These are phyloP conservation scores for Styela clava DNA, from an alignment of 23 tunicate genomes.

Conservation along the genomic window DNA sequence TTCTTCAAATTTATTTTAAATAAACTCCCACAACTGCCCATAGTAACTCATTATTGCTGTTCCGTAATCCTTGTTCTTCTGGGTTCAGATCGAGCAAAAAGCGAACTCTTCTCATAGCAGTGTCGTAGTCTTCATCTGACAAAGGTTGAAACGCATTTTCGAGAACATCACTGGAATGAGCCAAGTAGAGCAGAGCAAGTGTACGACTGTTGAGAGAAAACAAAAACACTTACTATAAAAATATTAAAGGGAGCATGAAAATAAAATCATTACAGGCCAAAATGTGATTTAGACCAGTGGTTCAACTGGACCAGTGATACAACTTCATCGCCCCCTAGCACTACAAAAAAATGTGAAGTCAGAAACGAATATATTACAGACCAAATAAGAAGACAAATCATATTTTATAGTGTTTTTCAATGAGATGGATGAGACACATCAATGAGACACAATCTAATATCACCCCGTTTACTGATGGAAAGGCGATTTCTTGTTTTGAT, in stretches of 20 bases:
- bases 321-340: too few species aligned
- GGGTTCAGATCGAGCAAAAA: constrained; percentile 87
- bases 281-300: too few species aligned
- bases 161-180: constrained; percentile 97
- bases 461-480: too few species aligned
- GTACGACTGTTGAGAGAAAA: constrained; percentile 34
- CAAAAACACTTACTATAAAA: background rate
- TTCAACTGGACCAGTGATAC: too few species aligned
- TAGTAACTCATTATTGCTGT: constrained; percentile 70
- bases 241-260: background rate
- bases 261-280: too few species aligned
- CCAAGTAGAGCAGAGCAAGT: constrained; percentile 91
- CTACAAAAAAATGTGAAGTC: too few species aligned
- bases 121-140: constrained; percentile 97
- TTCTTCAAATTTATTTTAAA: constrained; percentile 56
- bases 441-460: too few species aligned
- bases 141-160: constrained; percentile 98
- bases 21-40: constrained; percentile 96
- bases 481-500: too few species aligned
- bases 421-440: too few species aligned
- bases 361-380: too few species aligned
- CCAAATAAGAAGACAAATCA: too few species aligned
- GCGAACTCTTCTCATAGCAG: constrained; percentile 96
- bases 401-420: too few species aligned
- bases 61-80: constrained; percentile 76